Percentiles rank a stretch among this genome's conserved stretches.
These are phyloP conservation scores for Phaethon lepturus DNA, from an alignment of 2,113 vertebrate species.

Conservation along the genomic window DNA sequence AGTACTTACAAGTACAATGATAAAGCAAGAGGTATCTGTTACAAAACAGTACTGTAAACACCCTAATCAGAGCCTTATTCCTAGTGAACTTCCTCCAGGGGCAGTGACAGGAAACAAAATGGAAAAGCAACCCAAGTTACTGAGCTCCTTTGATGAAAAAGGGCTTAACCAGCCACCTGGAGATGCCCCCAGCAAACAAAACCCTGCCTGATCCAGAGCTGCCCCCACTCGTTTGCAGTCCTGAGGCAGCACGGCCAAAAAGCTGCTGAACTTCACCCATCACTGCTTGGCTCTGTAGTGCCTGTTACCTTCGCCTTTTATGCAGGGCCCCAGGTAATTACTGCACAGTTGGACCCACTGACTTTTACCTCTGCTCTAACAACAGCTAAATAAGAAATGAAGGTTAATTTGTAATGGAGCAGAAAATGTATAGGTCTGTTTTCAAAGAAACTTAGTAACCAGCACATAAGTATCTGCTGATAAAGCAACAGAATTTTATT, in stretches of 20 bases:
- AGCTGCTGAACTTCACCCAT: neutral
- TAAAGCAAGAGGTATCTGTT: slow-evolving; percentile 55
- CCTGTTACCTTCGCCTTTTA: neutral
- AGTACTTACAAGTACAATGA: slow-evolving; percentile 53
- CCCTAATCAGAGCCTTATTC: neutral
- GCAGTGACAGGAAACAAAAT: neutral
- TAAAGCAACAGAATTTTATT: neutral
- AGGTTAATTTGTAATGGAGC: neutral
- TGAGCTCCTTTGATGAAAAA: neutral
- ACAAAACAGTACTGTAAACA: slow-evolving; percentile 55
- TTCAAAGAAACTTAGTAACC: neutral
- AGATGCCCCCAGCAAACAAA: neutral
- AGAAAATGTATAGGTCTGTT: neutral
- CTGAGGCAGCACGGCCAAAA: neutral
- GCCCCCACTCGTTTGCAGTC: neutral
- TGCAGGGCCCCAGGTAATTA: neutral
- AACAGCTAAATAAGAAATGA: neutral
- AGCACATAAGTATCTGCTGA: neutral
- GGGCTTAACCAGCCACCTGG: neutral
- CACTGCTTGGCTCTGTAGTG: neutral
- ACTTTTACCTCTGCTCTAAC: neutral
- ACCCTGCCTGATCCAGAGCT: neutral
- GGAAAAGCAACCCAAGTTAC: neutral
- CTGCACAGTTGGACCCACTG: neutral
- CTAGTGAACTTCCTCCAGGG: neutral